Evolutionary conservation across 2,888 invertebrate genomes (phyloP).

Genomic region (Lysandra bellargus): DNA sequence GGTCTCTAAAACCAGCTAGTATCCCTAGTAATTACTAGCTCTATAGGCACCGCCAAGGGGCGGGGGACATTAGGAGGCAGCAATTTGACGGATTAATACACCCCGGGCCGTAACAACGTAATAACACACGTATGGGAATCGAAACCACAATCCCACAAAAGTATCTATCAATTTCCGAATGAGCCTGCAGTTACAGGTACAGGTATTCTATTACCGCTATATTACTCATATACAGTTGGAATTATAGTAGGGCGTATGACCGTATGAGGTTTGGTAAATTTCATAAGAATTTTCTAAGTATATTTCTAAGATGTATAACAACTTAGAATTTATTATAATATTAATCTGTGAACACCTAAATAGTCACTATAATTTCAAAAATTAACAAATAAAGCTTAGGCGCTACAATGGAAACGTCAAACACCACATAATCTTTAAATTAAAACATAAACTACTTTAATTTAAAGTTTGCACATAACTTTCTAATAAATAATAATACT

Average conservation of each 20-base stretch:
- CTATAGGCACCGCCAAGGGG: slow-evolving; percentile 76
- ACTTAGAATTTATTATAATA: too few relatives aligned
- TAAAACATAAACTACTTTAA: too few relatives aligned
- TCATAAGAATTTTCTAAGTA: neutral
- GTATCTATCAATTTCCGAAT: slow-evolving; percentile 9
- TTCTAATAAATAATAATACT: too few relatives aligned
- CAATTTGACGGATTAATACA: slow-evolving; percentile 78
- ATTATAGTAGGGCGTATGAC: neutral
- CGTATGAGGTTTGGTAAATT: neutral
- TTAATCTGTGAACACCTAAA: too few relatives aligned
- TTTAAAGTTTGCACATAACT: too few relatives aligned
- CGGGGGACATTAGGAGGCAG: slow-evolving; percentile 77
- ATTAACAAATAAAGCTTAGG: too few relatives aligned
- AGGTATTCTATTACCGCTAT: neutral
- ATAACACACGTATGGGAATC: slow-evolving; percentile 50
- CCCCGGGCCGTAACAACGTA: slow-evolving; percentile 68
- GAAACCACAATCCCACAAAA: neutral
- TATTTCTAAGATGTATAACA: too few relatives aligned
- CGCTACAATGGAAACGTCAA: too few relatives aligned
- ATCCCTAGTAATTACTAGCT: slow-evolving; percentile 33
- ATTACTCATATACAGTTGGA: neutral
- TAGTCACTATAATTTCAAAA: too few relatives aligned
- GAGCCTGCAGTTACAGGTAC: neutral
- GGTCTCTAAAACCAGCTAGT: neutral
- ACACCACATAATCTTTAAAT: too few relatives aligned